A percentile compares a stretch with the other conserved stretches of the same genome.
Evolutionary conservation across 1,140 invertebrate species (phyloP).

Genomic region (Planococcus citri): DNA sequence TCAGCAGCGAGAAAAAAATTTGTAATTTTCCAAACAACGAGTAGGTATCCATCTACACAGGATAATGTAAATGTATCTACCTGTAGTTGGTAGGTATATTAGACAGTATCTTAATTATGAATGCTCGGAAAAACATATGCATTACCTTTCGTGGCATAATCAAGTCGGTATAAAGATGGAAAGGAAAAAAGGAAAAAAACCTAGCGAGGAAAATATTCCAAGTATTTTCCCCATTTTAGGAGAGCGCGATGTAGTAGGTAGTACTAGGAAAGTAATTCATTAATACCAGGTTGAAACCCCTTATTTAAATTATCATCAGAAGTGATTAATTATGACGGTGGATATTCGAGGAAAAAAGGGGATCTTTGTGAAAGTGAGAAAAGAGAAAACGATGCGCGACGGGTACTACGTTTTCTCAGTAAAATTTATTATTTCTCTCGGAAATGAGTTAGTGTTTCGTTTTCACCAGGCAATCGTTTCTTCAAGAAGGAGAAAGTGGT

Average conservation of each 20-base stretch:
- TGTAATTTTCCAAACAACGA: too few species aligned
- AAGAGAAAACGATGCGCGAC: background rate
- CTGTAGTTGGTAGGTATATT: too few species aligned
- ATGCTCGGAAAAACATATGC: too few species aligned
- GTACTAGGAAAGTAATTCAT: background rate
- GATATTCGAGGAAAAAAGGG: constrained; percentile 1
- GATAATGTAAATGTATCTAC: too few species aligned
- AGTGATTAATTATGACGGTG: background rate
- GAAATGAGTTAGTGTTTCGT: constrained; percentile 1
- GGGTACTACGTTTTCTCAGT: background rate
- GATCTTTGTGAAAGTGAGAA: background rate
- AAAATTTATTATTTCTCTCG: constrained; percentile 1
- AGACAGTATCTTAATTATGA: too few species aligned
- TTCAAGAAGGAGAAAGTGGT: background rate
- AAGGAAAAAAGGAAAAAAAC: background rate
- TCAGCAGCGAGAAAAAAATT: too few species aligned
- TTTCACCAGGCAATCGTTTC: background rate
- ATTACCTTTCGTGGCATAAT: too few species aligned
- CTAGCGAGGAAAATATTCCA: background rate
- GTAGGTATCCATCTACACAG: too few species aligned
- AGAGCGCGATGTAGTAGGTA: too few species aligned
- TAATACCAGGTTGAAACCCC: background rate
- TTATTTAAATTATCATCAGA: constrained; percentile 4
- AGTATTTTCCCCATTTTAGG: background rate
- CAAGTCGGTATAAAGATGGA: too few species aligned